Evolutionary conservation across 1,140 invertebrate genomes (phyloP).

Genomic region (Drosophila aff.): DNA sequence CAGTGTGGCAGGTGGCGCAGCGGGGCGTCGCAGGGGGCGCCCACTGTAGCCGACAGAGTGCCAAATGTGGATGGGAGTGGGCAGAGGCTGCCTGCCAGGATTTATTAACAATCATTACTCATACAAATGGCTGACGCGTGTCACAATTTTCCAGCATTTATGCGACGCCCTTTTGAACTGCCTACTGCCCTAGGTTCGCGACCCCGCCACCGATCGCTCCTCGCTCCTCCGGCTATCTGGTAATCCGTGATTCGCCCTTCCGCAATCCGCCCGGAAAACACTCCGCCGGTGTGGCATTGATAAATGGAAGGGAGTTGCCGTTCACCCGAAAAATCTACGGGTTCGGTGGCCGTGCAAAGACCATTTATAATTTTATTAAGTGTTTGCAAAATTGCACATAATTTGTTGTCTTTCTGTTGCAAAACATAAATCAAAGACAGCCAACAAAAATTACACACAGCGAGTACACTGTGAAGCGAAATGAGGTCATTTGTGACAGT

Average conservation of each 20-base stretch:
- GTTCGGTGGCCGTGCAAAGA: constrained; percentile 71
- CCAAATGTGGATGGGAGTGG: neutral
- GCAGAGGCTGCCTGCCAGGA: constrained; percentile 49
- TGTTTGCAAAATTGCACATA: constrained; percentile 83
- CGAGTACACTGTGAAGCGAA: constrained; percentile 22
- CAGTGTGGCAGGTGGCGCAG: constrained; percentile 45
- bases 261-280: constrained; percentile 43
- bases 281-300: constrained; percentile 61
- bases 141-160: constrained; percentile 83
- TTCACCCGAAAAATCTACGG: constrained; percentile 22
- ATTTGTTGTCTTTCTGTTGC: constrained; percentile 78
- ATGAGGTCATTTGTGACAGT: neutral
- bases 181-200: constrained; percentile 44
- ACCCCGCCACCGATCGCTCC: constrained; percentile 10
- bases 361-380: constrained; percentile 84
- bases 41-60: constrained; percentile 9
- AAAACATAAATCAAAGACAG: constrained; percentile 71
- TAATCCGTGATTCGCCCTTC: constrained; percentile 30
- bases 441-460: constrained; percentile 40
- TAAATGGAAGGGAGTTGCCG: constrained; percentile 76
- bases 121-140: constrained; percentile 83
- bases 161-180: constrained; percentile 77
- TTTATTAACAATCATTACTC: constrained; percentile 84
- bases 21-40: constrained; percentile 4
- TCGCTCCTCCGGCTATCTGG: neutral